Evolutionary conservation across 1,140 invertebrate genomes (phyloP), one percentile per base, ranked within the genome.

Genomic region (Drosophila pruinosa): DNA sequence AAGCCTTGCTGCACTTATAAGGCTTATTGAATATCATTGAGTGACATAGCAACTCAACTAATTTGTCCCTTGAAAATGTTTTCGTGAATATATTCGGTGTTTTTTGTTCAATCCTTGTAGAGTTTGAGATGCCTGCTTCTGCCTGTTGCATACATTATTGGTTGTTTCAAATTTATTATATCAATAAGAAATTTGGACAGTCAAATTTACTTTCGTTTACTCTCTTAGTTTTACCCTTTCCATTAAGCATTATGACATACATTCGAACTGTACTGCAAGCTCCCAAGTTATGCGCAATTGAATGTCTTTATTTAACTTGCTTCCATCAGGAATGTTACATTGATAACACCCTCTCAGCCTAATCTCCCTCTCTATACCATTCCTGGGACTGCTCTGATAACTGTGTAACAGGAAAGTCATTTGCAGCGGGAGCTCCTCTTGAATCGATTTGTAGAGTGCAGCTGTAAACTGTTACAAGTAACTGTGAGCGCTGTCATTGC

Each of bases 391-490:
- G 47, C 43, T 4, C 21, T 45, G 43, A 24, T 45, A 43, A 4
- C 10, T 45, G 19, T 24, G 43, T 5, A 45, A 22, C 19, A 22
- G 26, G 47, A 53, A 68, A 68, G 45, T 53, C 56, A 57, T 71
- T 57, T 57, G 62, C 62, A 39, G 14, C 43, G 22, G 28, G 5
- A 52, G 38, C 28, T n/a, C 45, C 34, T 14, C 52, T 59, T 26
- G 24, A 48, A 72, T 78, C 61, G 78, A 78, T 59, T 58, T 43
- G 39, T 50, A 39, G 68, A 53, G 36, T 65, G 50, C 28, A 73
- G 48, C 34, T 69, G 62, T 54, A 75, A 81, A 68, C 54, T 59
- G 62, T 62, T 82, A 59, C 62, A 38, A 71, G 77, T 81, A 71
- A 73, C 72, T 75, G 72, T 76, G 63, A 81, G 39, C 64, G 31